phyloP scores from a whole-genome alignment of 2,113 vertebrate genomes.

The Cathartes aura region DNA sequence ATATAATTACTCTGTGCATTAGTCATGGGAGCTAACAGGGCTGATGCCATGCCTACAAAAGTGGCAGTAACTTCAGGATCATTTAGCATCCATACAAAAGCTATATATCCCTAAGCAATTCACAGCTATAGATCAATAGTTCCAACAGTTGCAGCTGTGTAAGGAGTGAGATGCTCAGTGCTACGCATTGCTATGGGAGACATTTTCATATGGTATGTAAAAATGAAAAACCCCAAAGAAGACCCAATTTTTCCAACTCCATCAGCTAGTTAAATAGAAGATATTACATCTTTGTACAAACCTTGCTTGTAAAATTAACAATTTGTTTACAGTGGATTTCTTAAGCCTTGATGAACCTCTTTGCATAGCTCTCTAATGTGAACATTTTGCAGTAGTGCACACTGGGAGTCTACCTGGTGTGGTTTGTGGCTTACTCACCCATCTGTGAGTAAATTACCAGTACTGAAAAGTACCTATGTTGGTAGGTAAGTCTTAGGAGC shows the following conservation, averaged over 20 bases:
- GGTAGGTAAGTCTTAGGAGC: background rate
- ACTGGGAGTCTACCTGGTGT: background rate
- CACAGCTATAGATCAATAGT: background rate
- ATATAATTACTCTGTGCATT: background rate
- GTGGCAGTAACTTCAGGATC: background rate
- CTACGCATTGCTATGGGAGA: background rate
- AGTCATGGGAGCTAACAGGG: background rate
- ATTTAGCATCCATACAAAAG: background rate
- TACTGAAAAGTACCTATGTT: background rate
- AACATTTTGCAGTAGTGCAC: background rate
- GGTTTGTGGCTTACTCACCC: background rate
- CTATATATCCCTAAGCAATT: background rate
- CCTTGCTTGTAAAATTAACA: background rate
- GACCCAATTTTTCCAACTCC: background rate
- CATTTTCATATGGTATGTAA: background rate
- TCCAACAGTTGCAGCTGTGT: background rate
- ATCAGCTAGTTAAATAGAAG: background rate
- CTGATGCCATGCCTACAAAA: background rate
- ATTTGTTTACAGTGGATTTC: background rate
- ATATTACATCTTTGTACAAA: background rate
- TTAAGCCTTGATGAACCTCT: background rate
- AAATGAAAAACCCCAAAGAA: background rate
- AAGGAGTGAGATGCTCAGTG: background rate
- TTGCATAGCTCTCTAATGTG: background rate
- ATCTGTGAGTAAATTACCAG: background rate